Percentiles rank a stretch among this genome's conserved stretches.
Evolutionary conservation across 2,797 vertebrate genomes (phyloP).

Genomic region (Psittacula derbiana): DNA sequence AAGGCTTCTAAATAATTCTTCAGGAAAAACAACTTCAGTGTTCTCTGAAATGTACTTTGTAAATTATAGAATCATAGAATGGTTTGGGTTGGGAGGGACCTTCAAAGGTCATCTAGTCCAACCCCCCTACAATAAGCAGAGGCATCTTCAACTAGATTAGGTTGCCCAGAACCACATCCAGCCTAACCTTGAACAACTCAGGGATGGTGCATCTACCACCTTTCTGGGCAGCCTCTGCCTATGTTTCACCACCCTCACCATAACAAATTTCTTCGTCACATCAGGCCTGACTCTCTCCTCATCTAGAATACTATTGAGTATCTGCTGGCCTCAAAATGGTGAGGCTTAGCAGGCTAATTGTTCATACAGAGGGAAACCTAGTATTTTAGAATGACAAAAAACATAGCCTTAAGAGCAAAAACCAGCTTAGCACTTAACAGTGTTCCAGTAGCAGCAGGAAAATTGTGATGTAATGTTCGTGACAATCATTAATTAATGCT

Average conservation of each 20-base stretch:
- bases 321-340: rapidly evolving
- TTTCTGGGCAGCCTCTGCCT: background rate
- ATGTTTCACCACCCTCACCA: background rate
- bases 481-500: background rate
- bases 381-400: background rate
- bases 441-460: background rate
- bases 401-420: background rate
- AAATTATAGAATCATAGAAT: background rate
- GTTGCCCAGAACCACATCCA: background rate
- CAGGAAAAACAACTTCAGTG: background rate
- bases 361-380: background rate
- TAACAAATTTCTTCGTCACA: background rate
- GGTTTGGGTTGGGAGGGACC: background rate
- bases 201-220: background rate
- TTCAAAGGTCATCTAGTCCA: background rate
- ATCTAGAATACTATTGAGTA: background rate
- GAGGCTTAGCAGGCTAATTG: background rate
- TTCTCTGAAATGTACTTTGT: background rate
- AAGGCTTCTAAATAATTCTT: background rate
- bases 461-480: background rate
- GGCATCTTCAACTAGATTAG: background rate
- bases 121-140: background rate
- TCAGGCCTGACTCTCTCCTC: background rate
- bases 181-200: background rate
- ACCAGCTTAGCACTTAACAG: background rate